These are phyloP conservation scores for Eristalis intricaria DNA, from an alignment of 2,888 invertebrate species.

Conservation along the genomic window DNA sequence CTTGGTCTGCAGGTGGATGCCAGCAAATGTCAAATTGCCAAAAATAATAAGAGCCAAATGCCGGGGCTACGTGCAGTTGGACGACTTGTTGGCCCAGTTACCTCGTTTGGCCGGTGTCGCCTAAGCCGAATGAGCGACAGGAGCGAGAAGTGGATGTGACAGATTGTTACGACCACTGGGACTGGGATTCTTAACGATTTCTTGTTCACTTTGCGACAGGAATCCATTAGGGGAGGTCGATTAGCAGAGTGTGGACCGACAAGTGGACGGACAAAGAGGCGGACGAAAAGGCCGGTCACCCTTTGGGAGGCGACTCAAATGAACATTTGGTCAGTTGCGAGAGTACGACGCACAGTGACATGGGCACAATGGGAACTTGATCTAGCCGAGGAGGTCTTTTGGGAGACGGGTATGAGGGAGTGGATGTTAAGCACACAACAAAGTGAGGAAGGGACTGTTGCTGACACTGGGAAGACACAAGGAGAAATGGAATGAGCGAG, in stretches of 20 bases:
- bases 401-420: neutral
- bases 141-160: slow-evolving; percentile 27
- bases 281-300: neutral
- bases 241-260: neutral
- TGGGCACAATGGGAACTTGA: neutral
- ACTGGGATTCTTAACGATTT: neutral
- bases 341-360: neutral
- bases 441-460: too few species aligned
- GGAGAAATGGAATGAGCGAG: too few species aligned
- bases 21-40: slow-evolving; percentile 29
- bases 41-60: slow-evolving; percentile 10
- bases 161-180: slow-evolving; percentile 38
- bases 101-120: neutral
- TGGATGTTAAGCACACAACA: neutral
- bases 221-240: neutral
- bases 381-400: neutral
- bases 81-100: neutral
- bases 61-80: neutral
- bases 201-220: neutral
- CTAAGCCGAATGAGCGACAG: slow-evolving; percentile 1
- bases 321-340: neutral
- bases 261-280: neutral
- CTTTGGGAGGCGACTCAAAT: neutral
- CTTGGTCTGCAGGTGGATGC: slow-evolving; percentile 38
- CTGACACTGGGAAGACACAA: neutral